phyloP scores from a whole-genome alignment of 2,797 vertebrate genomes.

The Erpetoichthys calabaricus region DNA sequence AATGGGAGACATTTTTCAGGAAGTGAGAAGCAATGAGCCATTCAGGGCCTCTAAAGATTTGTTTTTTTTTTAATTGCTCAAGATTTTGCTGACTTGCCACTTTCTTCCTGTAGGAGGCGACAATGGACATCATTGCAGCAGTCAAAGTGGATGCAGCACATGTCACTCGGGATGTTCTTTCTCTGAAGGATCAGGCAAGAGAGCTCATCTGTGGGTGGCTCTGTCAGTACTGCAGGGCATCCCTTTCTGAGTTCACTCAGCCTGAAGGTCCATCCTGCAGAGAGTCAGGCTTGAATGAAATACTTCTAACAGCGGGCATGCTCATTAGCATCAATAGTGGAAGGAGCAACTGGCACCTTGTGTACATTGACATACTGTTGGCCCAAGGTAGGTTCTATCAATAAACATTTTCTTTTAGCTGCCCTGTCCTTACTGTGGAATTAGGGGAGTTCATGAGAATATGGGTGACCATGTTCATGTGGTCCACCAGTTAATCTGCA shows the following conservation, averaged over 20 bases:
- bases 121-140: conserved; percentile 54
- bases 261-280: conserved; percentile 24
- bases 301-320: conserved; percentile 42
- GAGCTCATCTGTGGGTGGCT: conserved; percentile 62
- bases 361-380: conserved; percentile 62
- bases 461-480: not conserved
- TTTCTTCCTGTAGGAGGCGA: conserved; percentile 55
- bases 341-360: conserved; percentile 51
- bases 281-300: conserved; percentile 41
- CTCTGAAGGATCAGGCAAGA: conserved; percentile 59
- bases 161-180: conserved; percentile 57
- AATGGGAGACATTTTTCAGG: too few relatives aligned
- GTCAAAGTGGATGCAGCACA: conserved; percentile 49
- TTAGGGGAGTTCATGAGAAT: too few relatives aligned
- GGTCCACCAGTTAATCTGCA: not conserved
- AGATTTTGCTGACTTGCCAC: not conserved
- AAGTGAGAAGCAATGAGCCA: too few relatives aligned
- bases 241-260: conserved; percentile 34
- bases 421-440: not conserved
- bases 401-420: not conserved
- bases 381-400: conserved; percentile 50
- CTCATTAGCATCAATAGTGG: conserved; percentile 50
- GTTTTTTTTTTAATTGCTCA: too few relatives aligned
- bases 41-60: too few relatives aligned
- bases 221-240: conserved; percentile 46